Percentiles rank a stretch among this genome's conserved stretches.
These are phyloP conservation scores for Cerceris rybyensis DNA, from an alignment of 2,888 invertebrate genomes.

Conservation along the genomic window DNA sequence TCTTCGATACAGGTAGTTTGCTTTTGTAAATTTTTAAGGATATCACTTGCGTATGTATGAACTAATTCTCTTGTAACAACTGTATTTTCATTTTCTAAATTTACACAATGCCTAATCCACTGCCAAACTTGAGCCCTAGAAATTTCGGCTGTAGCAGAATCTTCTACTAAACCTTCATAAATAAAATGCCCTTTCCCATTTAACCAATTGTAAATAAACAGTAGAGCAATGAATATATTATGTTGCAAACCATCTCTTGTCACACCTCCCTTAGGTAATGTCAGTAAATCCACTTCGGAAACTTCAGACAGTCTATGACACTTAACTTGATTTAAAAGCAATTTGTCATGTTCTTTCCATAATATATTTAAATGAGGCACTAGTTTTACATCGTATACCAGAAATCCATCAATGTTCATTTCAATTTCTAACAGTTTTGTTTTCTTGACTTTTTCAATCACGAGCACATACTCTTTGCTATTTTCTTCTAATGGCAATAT, in stretches of 20 bases:
- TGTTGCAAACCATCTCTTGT: conserved; percentile 85
- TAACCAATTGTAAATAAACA: conserved; percentile 88
- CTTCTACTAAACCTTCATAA: conserved; percentile 86
- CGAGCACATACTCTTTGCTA: conserved; percentile 77
- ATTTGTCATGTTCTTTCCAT: conserved; percentile 82
- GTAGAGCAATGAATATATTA: conserved; percentile 86
- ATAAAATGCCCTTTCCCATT: conserved; percentile 87
- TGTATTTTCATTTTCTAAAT: conserved; percentile 83
- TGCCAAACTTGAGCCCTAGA: conserved; percentile 89
- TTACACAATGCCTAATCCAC: conserved; percentile 86
- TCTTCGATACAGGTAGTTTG: conserved; percentile 31
- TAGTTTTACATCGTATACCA: conserved; percentile 87
- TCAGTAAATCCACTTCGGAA: conserved; percentile 83
- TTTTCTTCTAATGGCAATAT: conserved; percentile 82
- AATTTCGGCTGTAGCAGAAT: conserved; percentile 90
- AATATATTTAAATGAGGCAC: conserved; percentile 85
- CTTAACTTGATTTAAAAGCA: conserved; percentile 83
- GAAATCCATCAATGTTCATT: conserved; percentile 87
- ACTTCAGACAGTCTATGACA: conserved; percentile 80
- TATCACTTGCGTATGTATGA: conserved; percentile 81
- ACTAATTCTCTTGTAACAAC: conserved; percentile 83
- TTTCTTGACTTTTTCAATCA: conserved; percentile 82
- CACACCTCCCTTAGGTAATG: conserved; percentile 86
- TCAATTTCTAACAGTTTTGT: conserved; percentile 84
- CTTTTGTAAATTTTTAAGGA: conserved; percentile 76